Conservation (phyloP, 2,797 vertebrate genomes). For the Coranthus polyacanthus region DNA sequence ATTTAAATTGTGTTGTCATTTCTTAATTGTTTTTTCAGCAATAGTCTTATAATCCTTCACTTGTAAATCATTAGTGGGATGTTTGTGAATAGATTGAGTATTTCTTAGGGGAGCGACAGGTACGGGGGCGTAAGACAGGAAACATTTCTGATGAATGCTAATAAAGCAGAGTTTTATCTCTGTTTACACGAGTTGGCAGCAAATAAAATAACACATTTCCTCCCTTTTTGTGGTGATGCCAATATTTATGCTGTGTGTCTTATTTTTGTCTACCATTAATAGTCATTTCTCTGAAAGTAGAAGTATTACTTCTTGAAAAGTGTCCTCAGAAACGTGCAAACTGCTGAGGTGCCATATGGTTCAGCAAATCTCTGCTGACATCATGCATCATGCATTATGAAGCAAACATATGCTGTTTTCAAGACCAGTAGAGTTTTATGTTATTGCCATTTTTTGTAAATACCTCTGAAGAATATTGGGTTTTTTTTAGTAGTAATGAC, state of each 20-base stretch:
- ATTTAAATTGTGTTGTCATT: slow-evolving; percentile 46
- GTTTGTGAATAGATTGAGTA: slow-evolving; percentile 47
- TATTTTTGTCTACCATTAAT: slow-evolving; percentile 32
- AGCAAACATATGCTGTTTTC: slow-evolving; percentile 80
- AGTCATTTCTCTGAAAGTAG: slow-evolving; percentile 41
- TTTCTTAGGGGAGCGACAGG: slow-evolving; percentile 30
- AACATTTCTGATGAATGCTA: slow-evolving; percentile 53
- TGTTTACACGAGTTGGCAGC: slow-evolving; percentile 37
- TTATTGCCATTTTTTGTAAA: slow-evolving; percentile 60
- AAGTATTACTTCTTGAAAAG: slow-evolving; percentile 50
- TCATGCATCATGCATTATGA: slow-evolving; percentile 80
- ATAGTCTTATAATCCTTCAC: slow-evolving; percentile 36
- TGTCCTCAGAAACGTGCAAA: slow-evolving; percentile 62
- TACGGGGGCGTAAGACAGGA: slow-evolving; percentile 31
- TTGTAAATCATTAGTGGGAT: slow-evolving; percentile 39
- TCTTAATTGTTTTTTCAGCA: slow-evolving; percentile 46
- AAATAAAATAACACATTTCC: slow-evolving; percentile 31
- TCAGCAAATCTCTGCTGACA: slow-evolving; percentile 73
- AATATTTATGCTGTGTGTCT: slow-evolving; percentile 30
- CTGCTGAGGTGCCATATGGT: slow-evolving; percentile 75
- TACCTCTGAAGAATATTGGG: slow-evolving; percentile 32
- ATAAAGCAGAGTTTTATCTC: slow-evolving; percentile 44
- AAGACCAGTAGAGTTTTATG: slow-evolving; percentile 45
- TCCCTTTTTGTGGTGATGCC: slow-evolving; percentile 19
- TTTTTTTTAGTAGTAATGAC: slow-evolving; percentile 13